Evolutionary conservation across 2,888 invertebrate genomes (phyloP), one percentile per base, ranked within the genome.

Genomic region (Eustalomyia histrio): DNA sequence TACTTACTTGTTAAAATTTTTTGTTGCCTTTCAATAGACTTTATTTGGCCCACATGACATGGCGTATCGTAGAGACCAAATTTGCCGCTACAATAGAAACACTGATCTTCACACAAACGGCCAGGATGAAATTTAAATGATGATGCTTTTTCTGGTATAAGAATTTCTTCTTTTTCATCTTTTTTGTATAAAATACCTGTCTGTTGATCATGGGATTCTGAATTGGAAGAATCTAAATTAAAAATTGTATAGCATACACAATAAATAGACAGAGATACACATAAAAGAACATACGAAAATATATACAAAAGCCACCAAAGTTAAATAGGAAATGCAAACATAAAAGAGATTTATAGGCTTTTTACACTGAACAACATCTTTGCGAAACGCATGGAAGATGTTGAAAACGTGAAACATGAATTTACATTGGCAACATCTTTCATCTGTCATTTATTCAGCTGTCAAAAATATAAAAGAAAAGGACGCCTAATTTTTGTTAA

Each of bases 111-210:
- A 88, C 96, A 97, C 65, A 96, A 90, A 10, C 96, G 91, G 0
- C 94, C 96, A 0, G 96, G 96, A 90, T 96, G 96, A 85, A 96
- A 95, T 86, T 95, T 95, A 90, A 96, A 96, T 0, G 96, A 96
- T 9, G 96, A 95, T 0, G 96, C 96, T 90, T 96, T 96, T 91
- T 97, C 96, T 1, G 96, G 96, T 85, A 97, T 96, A 74, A 96
- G 95, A 86, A 96, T 92, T 84, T 89, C 86, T 83, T 90, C 90
- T 81, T 90, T 90, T 68, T 90, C 90, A 65, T 90, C 90, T 79
- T 89, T 90, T 71, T 90, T 91, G 1, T 63, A 79, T 12, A 72
- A 50, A 10, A 76, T 73, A 67, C 84, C 85, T 21, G 80, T 43
- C 43, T 58, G 60, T 33, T 83, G 81, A 57, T 85, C 84, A 18